Percentiles rank a stretch among this genome's conserved stretches.
These are phyloP conservation scores for Torymus aiolomorphi DNA, from an alignment of 2,888 invertebrate species.

Conservation along the genomic window DNA sequence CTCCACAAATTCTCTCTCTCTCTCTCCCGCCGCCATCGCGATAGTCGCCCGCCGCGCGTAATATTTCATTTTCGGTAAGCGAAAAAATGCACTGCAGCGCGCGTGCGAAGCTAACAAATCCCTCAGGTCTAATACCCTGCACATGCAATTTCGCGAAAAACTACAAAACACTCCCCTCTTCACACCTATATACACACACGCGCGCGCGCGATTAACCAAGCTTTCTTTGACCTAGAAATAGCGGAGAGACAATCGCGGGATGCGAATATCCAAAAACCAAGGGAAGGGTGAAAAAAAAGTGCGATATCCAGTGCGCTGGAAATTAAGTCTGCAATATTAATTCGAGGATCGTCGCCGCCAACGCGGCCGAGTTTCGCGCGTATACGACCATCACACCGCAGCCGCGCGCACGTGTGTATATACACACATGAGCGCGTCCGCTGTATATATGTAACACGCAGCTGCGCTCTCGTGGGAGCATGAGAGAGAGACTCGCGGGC, in stretches of 20 bases:
- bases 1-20: too few relatives aligned
- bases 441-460: too few relatives aligned
- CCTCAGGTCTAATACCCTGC: conserved; percentile 25
- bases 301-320: conserved; percentile 48
- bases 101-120: background rate
- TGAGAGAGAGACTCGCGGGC: background rate
- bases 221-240: too few relatives aligned
- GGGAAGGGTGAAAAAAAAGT: too few relatives aligned
- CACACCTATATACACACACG: too few relatives aligned
- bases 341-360: conserved; percentile 58
- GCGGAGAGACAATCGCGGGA: too few relatives aligned
- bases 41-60: background rate
- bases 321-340: conserved; percentile 72
- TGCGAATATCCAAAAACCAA: too few relatives aligned
- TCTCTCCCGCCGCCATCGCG: background rate
- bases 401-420: background rate
- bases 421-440: background rate
- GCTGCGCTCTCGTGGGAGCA: too few relatives aligned
- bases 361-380: conserved; percentile 20
- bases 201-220: too few relatives aligned
- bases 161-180: conserved; percentile 2
- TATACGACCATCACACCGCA: background rate
- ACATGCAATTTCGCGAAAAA: conserved; percentile 10
- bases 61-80: conserved; percentile 4
- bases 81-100: too few relatives aligned